These are phyloP conservation scores for Metellina segmentata DNA, from an alignment of 2,888 invertebrate genomes.

Conservation along the genomic window DNA sequence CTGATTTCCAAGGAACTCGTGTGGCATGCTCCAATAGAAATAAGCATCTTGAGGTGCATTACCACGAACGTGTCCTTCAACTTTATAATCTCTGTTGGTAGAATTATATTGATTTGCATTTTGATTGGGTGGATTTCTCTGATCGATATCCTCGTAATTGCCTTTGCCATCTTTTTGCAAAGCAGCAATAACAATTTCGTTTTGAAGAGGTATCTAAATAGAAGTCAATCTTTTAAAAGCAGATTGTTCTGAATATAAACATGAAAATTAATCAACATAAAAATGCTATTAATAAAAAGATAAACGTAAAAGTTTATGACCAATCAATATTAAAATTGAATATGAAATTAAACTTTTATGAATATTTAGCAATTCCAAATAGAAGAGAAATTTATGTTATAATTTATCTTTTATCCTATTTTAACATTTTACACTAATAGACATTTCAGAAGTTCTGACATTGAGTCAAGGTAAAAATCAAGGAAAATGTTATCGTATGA, in stretches of 20 bases:
- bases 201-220: constrained; percentile 84
- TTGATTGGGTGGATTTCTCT: constrained; percentile 78
- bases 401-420: too few relatives aligned
- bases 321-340: too few relatives aligned
- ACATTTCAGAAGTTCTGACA: too few relatives aligned
- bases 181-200: constrained; percentile 82
- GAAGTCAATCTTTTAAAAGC: not conserved
- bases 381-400: too few relatives aligned
- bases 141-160: constrained; percentile 77
- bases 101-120: constrained; percentile 78
- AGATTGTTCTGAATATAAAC: not conserved
- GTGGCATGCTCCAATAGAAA: constrained; percentile 81
- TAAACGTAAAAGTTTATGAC: not conserved
- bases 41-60: constrained; percentile 77
- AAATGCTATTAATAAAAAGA: not conserved
- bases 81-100: constrained; percentile 77
- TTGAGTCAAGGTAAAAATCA: too few relatives aligned
- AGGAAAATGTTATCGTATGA: too few relatives aligned
- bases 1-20: constrained; percentile 82
- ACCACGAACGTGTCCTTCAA: constrained; percentile 77
- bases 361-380: too few relatives aligned
- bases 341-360: too few relatives aligned
- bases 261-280: not conserved
- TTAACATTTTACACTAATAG: too few relatives aligned
- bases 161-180: constrained; percentile 76